Percentiles rank a stretch among this genome's conserved stretches.
Conservation (phyloP, 1,140 invertebrate genomes). For the Rhopalosiphum maidis region DNA sequence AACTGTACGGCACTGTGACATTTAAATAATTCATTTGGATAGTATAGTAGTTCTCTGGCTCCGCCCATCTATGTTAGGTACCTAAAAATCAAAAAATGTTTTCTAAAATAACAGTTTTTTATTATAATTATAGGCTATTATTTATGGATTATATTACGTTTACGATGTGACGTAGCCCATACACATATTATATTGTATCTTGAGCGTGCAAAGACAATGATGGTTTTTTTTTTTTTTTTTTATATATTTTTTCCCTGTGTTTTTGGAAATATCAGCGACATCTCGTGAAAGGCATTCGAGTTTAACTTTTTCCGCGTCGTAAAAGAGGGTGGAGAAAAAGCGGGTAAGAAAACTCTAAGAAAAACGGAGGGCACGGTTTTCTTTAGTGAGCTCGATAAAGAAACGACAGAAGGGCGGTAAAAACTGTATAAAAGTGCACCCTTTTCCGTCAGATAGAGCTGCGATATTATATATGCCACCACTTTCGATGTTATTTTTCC, state of each 20-base stretch:
- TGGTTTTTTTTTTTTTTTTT: background rate
- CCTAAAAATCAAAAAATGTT: too few species aligned
- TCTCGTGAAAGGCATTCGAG: slow-evolving; percentile 11
- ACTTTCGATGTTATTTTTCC: background rate
- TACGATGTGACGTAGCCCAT: too few species aligned
- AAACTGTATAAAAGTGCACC: background rate
- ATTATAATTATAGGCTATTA: too few species aligned
- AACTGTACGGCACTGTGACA: too few species aligned
- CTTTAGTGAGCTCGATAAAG: slow-evolving; percentile 10
- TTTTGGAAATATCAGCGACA: slow-evolving; percentile 41
- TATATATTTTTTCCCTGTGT: background rate
- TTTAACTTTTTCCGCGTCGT: background rate
- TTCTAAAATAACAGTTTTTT: too few species aligned
- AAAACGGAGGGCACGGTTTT: slow-evolving; percentile 39
- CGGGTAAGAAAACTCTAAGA: slow-evolving; percentile 47
- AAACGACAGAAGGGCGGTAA: background rate
- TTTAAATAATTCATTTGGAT: too few species aligned
- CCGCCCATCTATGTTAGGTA: too few species aligned
- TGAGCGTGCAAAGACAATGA: background rate
- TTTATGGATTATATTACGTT: too few species aligned
- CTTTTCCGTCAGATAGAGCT: slow-evolving; percentile 55
- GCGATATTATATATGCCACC: background rate
- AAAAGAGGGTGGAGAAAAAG: slow-evolving; percentile 31
- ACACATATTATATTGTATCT: too few species aligned
- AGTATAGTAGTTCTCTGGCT: too few species aligned